Base-by-base conservation (phyloP, 2,888 invertebrate genomes). In the Poecilobothrus nobilitatus region DNA sequence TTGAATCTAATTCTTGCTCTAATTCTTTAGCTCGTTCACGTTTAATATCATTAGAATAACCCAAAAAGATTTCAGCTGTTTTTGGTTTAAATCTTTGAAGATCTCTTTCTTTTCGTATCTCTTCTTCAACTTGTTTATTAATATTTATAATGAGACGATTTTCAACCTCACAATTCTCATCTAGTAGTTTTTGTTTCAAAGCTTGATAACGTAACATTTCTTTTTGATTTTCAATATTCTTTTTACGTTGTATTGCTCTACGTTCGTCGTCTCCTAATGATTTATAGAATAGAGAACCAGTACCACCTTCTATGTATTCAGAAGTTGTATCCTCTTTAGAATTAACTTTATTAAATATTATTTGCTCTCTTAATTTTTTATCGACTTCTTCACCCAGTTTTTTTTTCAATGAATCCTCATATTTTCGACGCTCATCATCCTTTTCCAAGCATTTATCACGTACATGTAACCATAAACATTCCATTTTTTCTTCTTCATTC, bases 381-480 rank as follows among this genome's bases (percentile, higher is more conserved):
- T 9, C 2, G 15, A 12, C 53, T 12, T 18, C 3, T 53, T 6
- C 6, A 18, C 15, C 15, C 9, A 22, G 21, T 63, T 63, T 1
- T 34, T 65, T 65, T 65, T n/a, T 77, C 37, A 72, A 69, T 15
- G 67, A 70, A 3, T 71, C 22, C 68, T 80, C 80, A 3, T 70
- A 68, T 1, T 67, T 53, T 8, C 78, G 75, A 0, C 63, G 67
- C 6, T 70, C 68, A 69, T 80, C 78, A 34, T 65, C 72, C 0
- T 71, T 71, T 8, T 69, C 68, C 61, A 74, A 72, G 27, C 76
- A 73, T 1, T 71, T 73, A 3, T 74, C 69, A n/a, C 78, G 74
- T 9, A 78, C 74, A 18, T 74, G 68, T 5, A 70, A 20, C 80
- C 80, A 80, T 66, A 76, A 75, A 2, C 72, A 72, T 0, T 78